phyloP scores from a whole-genome alignment of 2,888 invertebrate species.

The Drosophila suboccidentalis region DNA sequence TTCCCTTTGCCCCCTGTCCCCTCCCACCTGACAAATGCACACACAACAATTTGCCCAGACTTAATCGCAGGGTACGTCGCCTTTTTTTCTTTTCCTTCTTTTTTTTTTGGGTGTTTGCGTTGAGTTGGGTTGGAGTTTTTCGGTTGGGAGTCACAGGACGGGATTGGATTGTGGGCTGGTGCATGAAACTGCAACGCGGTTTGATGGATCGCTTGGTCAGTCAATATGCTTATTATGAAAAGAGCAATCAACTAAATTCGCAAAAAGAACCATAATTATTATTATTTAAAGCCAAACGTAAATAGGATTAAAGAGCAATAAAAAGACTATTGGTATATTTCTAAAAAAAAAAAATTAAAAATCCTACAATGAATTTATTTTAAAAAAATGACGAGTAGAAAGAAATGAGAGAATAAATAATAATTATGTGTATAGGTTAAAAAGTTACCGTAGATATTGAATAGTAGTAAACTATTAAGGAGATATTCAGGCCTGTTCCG shows the following conservation, averaged over 20 bases:
- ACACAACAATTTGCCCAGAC: constrained; percentile 52
- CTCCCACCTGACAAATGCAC: constrained; percentile 16
- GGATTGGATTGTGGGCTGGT: constrained; percentile 6
- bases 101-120: constrained; percentile 3
- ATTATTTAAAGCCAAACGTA: background rate
- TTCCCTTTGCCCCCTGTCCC: background rate
- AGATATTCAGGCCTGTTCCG: too few species aligned
- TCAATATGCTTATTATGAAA: constrained; percentile 11
- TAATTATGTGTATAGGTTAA: too few species aligned
- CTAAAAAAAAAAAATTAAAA: too few species aligned
- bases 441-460: too few species aligned
- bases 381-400: too few species aligned
- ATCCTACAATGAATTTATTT: too few species aligned
- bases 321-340: too few species aligned
- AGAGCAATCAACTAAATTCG: background rate
- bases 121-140: constrained; percentile 3
- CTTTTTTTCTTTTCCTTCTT: constrained; percentile 11
- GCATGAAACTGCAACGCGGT: constrained; percentile 26
- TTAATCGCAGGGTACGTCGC: constrained; percentile 42
- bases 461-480: too few species aligned
- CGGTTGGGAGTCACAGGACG: background rate
- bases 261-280: background rate
- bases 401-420: too few species aligned
- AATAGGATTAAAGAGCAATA: background rate
- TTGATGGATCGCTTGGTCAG: constrained; percentile 34